These are phyloP conservation scores for Coccyzus lansbergi DNA, from an alignment of 2,797 vertebrate species.

Conservation along the genomic window DNA sequence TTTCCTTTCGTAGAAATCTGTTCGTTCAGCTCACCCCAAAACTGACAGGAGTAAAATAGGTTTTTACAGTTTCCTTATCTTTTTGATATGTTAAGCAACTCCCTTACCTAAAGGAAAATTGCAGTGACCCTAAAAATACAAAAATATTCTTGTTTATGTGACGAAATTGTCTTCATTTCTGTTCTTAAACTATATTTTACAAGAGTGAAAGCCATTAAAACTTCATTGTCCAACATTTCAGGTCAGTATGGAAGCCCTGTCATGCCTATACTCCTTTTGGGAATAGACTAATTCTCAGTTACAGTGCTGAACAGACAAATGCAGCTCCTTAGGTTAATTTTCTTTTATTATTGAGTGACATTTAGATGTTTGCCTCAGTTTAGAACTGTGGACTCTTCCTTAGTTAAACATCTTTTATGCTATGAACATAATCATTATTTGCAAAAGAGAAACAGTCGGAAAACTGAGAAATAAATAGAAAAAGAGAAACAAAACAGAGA, in stretches of 20 bases:
- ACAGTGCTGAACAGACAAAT: slow-evolving; percentile 49
- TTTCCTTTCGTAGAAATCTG: background rate
- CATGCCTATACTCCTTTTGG: background rate
- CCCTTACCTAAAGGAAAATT: background rate
- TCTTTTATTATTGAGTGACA: slow-evolving; percentile 47
- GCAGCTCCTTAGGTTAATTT: slow-evolving; percentile 40
- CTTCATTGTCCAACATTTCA: slow-evolving; percentile 4
- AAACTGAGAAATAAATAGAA: background rate
- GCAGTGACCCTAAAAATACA: background rate
- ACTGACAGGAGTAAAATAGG: background rate
- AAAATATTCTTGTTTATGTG: background rate
- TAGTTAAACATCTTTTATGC: background rate
- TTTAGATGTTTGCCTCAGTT: background rate
- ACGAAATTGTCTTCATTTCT: background rate
- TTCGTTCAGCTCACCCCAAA: background rate
- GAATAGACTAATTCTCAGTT: slow-evolving; percentile 34
- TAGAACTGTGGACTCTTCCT: background rate
- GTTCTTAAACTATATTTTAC: background rate
- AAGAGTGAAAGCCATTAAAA: slow-evolving; percentile 7
- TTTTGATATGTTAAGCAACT: background rate
- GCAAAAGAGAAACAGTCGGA: background rate
- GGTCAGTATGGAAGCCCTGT: slow-evolving; percentile 1
- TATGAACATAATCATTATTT: background rate
- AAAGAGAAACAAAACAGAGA: background rate
- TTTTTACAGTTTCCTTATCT: background rate